phyloP scores from a whole-genome alignment of 2,113 vertebrate genomes.

The Solea solea region DNA sequence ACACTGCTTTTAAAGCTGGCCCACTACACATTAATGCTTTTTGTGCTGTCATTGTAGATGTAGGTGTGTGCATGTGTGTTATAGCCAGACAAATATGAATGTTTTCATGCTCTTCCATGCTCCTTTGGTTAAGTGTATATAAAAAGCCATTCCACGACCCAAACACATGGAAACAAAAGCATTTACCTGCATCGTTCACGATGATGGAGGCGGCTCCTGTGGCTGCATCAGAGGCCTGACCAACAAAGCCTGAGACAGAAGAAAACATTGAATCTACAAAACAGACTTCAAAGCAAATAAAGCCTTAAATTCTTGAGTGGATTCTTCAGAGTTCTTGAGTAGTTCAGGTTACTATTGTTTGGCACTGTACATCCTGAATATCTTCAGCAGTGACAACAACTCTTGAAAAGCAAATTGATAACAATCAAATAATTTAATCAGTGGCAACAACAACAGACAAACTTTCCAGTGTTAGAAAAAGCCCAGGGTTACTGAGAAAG shows the following conservation, averaged over 20 bases:
- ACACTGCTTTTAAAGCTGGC: no score
- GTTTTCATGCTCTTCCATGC: background rate
- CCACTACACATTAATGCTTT: no score
- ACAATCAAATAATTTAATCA: background rate
- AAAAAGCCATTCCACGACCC: background rate
- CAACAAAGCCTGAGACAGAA: constrained; percentile 85
- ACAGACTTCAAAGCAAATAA: background rate
- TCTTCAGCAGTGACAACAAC: no score
- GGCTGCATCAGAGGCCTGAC: constrained; percentile 88
- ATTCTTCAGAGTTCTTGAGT: no score
- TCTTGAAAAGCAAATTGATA: no score
- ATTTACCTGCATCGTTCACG: constrained; percentile 91
- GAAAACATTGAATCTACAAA: background rate
- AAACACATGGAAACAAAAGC: background rate
- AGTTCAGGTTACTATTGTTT: no score
- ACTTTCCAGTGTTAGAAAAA: constrained; percentile 1
- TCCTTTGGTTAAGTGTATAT: constrained; percentile 5
- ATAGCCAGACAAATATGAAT: background rate
- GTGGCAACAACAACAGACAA: constrained; percentile 11
- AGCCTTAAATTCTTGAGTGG: no score
- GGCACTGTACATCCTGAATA: no score
- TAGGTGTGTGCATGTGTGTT: constrained; percentile 8
- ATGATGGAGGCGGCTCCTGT: constrained; percentile 95
- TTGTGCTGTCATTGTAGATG: no score
- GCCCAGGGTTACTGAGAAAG: constrained; percentile 3